Percentiles rank a stretch among this genome's conserved stretches.
Conservation (phyloP, 2,797 vertebrate genomes). For the Sebastes steindachneri region DNA sequence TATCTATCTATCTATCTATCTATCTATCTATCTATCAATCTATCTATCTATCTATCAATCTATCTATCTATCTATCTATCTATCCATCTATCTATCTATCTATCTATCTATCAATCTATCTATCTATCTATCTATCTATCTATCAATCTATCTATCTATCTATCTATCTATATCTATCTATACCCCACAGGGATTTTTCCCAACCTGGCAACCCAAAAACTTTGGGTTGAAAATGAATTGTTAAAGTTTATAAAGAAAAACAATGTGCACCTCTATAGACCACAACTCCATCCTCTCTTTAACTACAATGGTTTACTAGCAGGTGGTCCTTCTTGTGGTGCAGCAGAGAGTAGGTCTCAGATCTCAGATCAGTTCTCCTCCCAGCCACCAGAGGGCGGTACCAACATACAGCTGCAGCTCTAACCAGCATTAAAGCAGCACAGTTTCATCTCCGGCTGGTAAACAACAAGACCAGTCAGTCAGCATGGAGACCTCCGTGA, state of each 20-base stretch:
- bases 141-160: no score
- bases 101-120: no score
- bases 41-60: no score
- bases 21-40: no score
- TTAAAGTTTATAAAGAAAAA: background rate
- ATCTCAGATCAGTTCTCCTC: background rate
- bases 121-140: no score
- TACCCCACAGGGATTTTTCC: background rate
- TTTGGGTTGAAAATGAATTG: background rate
- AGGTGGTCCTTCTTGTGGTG: background rate
- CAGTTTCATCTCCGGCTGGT: background rate
- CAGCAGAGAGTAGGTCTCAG: no score
- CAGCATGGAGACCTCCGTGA: constrained; percentile 79
- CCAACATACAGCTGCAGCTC: background rate
- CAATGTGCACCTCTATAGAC: background rate
- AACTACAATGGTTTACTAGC: background rate
- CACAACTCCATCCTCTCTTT: background rate
- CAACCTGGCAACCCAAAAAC: background rate
- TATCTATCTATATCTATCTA: no score
- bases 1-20: no score
- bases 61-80: no score
- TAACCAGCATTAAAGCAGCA: background rate
- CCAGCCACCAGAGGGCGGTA: constrained; percentile 44
- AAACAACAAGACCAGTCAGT: background rate
- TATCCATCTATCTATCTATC: no score